Evolutionary conservation across 1,140 invertebrate genomes (phyloP).

Genomic region (Cydia strobilella): DNA sequence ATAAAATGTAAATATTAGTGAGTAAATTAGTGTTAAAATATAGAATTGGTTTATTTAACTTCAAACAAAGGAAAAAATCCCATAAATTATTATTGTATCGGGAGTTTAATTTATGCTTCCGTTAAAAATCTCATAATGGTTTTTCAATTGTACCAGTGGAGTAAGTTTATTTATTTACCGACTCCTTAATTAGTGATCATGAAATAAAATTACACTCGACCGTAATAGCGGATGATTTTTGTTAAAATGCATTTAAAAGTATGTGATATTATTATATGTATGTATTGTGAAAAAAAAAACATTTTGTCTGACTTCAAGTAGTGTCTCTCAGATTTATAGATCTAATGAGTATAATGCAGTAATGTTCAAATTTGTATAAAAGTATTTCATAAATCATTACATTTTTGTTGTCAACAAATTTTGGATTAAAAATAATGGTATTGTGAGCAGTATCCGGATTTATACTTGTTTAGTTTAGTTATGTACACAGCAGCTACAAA

Average conservation of each 20-base stretch:
- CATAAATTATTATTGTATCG: slow-evolving; percentile 79
- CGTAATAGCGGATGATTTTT: slow-evolving; percentile 62
- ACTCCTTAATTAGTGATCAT: slow-evolving; percentile 55
- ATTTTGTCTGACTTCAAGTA: slow-evolving; percentile 79
- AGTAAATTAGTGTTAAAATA: slow-evolving; percentile 79
- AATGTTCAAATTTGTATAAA: slow-evolving; percentile 57
- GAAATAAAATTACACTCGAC: slow-evolving; percentile 48
- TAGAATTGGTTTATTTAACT: slow-evolving; percentile 80
- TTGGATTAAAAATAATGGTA: slow-evolving; percentile 9
- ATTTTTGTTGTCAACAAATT: not conserved
- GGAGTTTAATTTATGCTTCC: slow-evolving; percentile 74
- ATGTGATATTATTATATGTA: slow-evolving; percentile 74
- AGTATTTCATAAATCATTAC: slow-evolving; percentile 37
- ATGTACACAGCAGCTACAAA: slow-evolving; percentile 16
- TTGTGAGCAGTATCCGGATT: not conserved
- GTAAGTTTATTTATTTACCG: slow-evolving; percentile 73
- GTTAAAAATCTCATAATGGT: slow-evolving; percentile 79
- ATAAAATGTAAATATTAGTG: slow-evolving; percentile 79
- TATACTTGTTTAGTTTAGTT: slow-evolving; percentile 11
- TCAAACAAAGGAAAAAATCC: slow-evolving; percentile 77
- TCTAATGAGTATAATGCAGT: slow-evolving; percentile 55
- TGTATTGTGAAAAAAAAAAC: slow-evolving; percentile 64
- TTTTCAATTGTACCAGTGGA: slow-evolving; percentile 79
- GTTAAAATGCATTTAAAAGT: slow-evolving; percentile 77
- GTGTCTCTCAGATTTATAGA: slow-evolving; percentile 68